Percentiles rank a stretch among this genome's conserved stretches.
Evolutionary conservation across 30 jellyfish, hydroid and myxozoan genomes (phyloP).

Genomic region (Sanderia malayensis): DNA sequence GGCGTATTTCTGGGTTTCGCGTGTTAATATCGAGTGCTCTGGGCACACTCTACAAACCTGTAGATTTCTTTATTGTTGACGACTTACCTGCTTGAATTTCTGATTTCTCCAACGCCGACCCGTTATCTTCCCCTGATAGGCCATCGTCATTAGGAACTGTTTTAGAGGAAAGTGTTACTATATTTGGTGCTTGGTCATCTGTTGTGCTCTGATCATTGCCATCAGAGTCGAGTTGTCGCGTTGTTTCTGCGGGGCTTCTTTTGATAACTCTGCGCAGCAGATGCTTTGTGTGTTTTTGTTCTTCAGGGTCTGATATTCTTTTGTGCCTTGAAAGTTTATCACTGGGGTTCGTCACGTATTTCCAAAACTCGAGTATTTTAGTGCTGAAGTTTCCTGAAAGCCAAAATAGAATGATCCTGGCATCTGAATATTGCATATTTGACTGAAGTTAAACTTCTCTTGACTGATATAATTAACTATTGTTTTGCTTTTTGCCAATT

Average conservation of each 20-base stretch:
- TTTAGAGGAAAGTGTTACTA: conserved; percentile 41
- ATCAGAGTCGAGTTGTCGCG: no score
- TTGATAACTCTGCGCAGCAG: no score
- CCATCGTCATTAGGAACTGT: conserved; percentile 41
- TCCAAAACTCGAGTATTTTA: conserved; percentile 32
- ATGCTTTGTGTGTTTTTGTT: no score
- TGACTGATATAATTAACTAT: background rate
- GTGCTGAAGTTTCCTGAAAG: conserved; percentile 31
- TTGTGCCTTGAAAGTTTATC: conserved; percentile 37
- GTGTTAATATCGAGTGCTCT: background rate
- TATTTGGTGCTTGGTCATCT: conserved; percentile 8
- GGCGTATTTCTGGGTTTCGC: background rate
- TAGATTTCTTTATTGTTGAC: background rate
- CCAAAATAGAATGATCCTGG: background rate
- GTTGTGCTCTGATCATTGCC: background rate
- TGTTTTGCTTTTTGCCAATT: no score
- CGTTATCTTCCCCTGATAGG: conserved; percentile 32
- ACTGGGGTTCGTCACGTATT: conserved; percentile 13
- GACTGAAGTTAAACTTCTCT: conserved; percentile 6
- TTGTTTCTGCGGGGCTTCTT: background rate
- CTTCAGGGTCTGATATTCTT: conserved; percentile 45
- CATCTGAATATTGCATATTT: background rate
- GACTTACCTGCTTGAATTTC: background rate
- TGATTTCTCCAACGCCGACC: conserved; percentile 2
- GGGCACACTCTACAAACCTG: background rate